Percentiles rank a stretch among this genome's conserved stretches.
Conservation (phyloP, 2,888 invertebrate species). For the Drosophila recens region DNA sequence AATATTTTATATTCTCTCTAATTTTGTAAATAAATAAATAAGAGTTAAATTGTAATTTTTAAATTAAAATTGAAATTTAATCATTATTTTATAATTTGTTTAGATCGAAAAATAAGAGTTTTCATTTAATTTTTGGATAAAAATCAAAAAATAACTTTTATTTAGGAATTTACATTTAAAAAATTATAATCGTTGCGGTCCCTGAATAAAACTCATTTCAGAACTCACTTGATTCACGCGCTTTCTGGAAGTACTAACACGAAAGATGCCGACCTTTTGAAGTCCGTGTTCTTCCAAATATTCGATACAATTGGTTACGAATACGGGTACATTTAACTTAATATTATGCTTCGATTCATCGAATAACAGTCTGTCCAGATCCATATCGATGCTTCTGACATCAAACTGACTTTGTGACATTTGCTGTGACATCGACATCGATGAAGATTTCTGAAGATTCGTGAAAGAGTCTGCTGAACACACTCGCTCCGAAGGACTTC, state of each 20-base stretch:
- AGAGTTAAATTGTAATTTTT: too few species aligned
- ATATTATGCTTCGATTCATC: conserved; percentile 81
- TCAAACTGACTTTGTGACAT: conserved; percentile 86
- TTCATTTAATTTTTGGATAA: too few species aligned
- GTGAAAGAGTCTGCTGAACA: conserved; percentile 36
- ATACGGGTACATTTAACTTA: conserved; percentile 88
- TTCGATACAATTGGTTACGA: conserved; percentile 92
- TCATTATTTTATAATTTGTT: too few species aligned
- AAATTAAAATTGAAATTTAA: too few species aligned
- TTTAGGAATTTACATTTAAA: too few species aligned
- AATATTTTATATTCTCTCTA: too few species aligned
- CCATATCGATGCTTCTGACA: conserved; percentile 67
- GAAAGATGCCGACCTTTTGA: conserved; percentile 94
- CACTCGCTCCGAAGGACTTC: conserved; percentile 18
- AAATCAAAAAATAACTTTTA: too few species aligned
- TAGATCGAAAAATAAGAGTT: too few species aligned
- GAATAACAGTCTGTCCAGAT: conserved; percentile 33
- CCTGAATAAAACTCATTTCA: too few species aligned
- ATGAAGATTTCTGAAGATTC: conserved; percentile 83
- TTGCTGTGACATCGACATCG: conserved; percentile 84
- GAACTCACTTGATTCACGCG: conserved; percentile 92
- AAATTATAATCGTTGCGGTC: too few species aligned
- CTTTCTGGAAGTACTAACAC: conserved; percentile 96
- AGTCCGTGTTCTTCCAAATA: conserved; percentile 93
- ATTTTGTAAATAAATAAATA: too few species aligned